Base-by-base conservation (phyloP, 2,113 vertebrate species). In the Dicaeum eximium region DNA sequence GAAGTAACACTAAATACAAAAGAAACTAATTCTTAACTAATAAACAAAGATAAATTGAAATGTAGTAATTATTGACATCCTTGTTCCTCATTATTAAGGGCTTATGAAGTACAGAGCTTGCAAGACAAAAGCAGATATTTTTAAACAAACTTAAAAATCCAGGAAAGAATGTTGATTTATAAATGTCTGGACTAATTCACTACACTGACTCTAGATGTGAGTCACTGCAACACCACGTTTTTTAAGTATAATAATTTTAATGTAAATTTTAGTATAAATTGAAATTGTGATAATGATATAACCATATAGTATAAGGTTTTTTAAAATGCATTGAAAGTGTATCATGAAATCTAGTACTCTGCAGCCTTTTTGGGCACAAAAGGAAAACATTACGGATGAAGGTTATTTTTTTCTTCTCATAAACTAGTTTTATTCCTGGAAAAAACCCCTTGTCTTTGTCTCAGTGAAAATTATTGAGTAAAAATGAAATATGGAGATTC, bases 111-210 rank as follows among this genome's bases (percentile, higher is more conserved):
- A 60, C n/a, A 83, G 44, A 38, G 30, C 19, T 78, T 70, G n/a
- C 64, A 67, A 86, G 73, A 85, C 24, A 81, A 93, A 81, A 81
- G 16, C 22, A 80, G 51, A 11, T 75, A 35, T 71, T 92, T 92
- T 89, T 53, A 75, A 91, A 78, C 33, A 87, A 86, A 86, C 28
- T 40, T 56, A 65, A 87, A 91, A 85, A 75, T 42, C 9, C 13
- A 28, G 74, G 27, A 51, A 66, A 65, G 42, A 73, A 70, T 14
- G 42, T 40, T 74, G 37, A 42, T 74, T 50, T 72, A 33, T 33
- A 65, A 69, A 75, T 45, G 6, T 42, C 37, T 69, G 58, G 28
- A 50, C 42, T 50, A 62, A 70, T 75, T 80, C 42, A 30, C 23
- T 75, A 24, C 35, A 42, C 9, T 9, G 10, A 33, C 30, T 95